A percentile compares a stretch with the other conserved stretches of the same genome.
phyloP scores from a whole-genome alignment of 2,888 invertebrate genomes.

The Spodoptera picta region DNA sequence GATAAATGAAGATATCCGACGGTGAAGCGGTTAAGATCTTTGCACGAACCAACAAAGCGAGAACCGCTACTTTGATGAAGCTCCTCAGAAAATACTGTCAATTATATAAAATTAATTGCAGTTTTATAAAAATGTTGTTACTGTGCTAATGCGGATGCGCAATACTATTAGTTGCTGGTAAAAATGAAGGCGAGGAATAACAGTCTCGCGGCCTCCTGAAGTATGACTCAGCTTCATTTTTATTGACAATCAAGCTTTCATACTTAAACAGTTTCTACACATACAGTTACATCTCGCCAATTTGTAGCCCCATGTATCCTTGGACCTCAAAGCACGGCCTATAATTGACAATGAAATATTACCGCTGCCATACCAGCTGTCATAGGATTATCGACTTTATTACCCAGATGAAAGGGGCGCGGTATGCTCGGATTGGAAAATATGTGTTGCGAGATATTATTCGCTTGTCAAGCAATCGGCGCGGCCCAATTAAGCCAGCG shows the following conservation, averaged over 20 bases:
- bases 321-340: conserved; percentile 35
- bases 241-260: conserved; percentile 48
- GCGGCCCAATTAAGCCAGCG: conserved; percentile 71
- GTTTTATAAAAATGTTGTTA: conserved; percentile 27
- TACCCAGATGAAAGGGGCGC: conserved; percentile 18
- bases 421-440: conserved; percentile 36
- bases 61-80: conserved; percentile 38
- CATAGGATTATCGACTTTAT: conserved; percentile 46
- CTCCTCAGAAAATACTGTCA: conserved; percentile 37
- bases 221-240: conserved; percentile 38
- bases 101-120: conserved; percentile 51
- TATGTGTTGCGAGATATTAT: conserved; percentile 59
- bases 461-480: conserved; percentile 67
- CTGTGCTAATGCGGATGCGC: conserved; percentile 16
- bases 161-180: conserved; percentile 29
- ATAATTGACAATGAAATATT: conserved; percentile 56
- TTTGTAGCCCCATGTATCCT: conserved; percentile 57
- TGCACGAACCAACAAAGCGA: conserved; percentile 33
- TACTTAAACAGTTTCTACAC: conserved; percentile 44
- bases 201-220: conserved; percentile 2
- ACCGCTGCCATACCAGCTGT: conserved; percentile 15
- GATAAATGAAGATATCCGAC: conserved; percentile 33
- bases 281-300: conserved; percentile 62
- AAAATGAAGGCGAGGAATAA: conserved; percentile 17
- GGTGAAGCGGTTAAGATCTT: conserved; percentile 27